A percentile compares a stretch with the other conserved stretches of the same genome.
phyloP scores from a whole-genome alignment of 2,888 invertebrate species.

The Pseudoips prasinana region DNA sequence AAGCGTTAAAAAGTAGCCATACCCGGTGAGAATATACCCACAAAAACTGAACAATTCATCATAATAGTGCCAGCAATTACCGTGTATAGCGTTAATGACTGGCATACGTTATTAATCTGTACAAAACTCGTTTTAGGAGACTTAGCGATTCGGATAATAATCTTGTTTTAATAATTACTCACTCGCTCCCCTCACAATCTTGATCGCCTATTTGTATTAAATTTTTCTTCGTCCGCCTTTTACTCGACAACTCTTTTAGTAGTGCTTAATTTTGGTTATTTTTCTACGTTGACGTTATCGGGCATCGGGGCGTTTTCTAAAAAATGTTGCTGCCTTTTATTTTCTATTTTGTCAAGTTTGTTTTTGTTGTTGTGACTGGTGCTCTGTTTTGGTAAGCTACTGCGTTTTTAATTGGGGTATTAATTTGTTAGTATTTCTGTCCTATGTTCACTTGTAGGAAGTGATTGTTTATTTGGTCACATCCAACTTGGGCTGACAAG shows the following conservation, averaged over 20 bases:
- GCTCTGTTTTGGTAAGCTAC: conserved; percentile 8
- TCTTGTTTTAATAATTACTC: conserved; percentile 79
- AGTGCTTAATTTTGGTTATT: conserved; percentile 68
- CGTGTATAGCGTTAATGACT: conserved; percentile 78
- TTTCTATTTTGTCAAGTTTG: conserved; percentile 26
- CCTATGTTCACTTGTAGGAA: no score
- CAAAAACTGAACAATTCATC: conserved; percentile 77
- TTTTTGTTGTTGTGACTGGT: conserved; percentile 27
- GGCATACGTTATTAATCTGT: conserved; percentile 72
- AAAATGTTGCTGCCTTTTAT: conserved; percentile 36
- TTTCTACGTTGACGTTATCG: conserved; percentile 63
- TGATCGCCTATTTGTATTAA: conserved; percentile 74
- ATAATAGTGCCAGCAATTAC: conserved; percentile 77
- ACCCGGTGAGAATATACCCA: conserved; percentile 62
- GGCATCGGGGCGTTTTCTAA: conserved; percentile 47
- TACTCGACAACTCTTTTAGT: conserved; percentile 72
- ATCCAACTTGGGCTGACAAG: no score
- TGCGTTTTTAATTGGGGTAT: neutral
- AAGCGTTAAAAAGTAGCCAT: conserved; percentile 59
- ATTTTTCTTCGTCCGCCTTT: conserved; percentile 67
- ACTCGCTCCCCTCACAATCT: conserved; percentile 74
- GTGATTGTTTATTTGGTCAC: no score
- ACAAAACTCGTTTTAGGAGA: conserved; percentile 72
- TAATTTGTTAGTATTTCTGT: neutral
- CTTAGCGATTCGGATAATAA: conserved; percentile 77